Percentiles rank a stretch among this genome's conserved stretches.
These are phyloP conservation scores for Ameiurus melas DNA, from an alignment of 2,113 vertebrate genomes.

Conservation along the genomic window DNA sequence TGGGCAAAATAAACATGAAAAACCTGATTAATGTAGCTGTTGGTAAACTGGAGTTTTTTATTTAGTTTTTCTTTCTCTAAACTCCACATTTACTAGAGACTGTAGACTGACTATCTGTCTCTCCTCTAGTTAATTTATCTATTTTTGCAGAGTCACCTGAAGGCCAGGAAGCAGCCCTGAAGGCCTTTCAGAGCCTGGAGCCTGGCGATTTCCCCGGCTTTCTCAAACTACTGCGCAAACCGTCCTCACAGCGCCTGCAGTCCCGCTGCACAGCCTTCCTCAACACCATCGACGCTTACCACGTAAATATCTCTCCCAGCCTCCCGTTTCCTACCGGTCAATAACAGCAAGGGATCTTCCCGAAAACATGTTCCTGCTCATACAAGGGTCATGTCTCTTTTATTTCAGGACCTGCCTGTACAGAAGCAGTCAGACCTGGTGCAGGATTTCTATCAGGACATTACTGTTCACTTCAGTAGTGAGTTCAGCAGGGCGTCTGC, in stretches of 20 bases:
- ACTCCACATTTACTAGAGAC: not conserved
- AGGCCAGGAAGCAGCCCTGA: slow-evolving; percentile 54
- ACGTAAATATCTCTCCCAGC: slow-evolving; percentile 59
- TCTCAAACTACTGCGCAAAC: slow-evolving; percentile 72
- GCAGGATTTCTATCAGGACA: slow-evolving; percentile 77
- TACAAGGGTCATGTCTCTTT: not conserved
- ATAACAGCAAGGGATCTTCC: not conserved
- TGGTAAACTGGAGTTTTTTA: too few relatives aligned
- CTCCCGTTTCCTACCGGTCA: not conserved
- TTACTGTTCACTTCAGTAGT: slow-evolving; percentile 65
- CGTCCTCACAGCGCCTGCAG: slow-evolving; percentile 71
- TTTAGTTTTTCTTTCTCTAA: not conserved
- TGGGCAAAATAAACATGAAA: too few relatives aligned
- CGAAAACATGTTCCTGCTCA: not conserved
- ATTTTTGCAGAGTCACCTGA: slow-evolving; percentile 62
- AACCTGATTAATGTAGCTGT: not conserved
- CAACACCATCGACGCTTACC: slow-evolving; percentile 75
- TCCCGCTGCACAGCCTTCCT: slow-evolving; percentile 75
- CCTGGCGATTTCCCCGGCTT: slow-evolving; percentile 76
- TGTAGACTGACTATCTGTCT: not conserved
- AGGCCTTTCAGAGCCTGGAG: slow-evolving; percentile 67
- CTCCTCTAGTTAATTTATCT: not conserved
- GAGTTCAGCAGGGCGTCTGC: not conserved
- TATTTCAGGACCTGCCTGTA: slow-evolving; percentile 66
- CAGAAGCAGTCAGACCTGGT: slow-evolving; percentile 77